Percentiles rank a stretch among this genome's conserved stretches.
Conservation (phyloP, 2,113 vertebrate genomes). For the Pseudonaja textilis region DNA sequence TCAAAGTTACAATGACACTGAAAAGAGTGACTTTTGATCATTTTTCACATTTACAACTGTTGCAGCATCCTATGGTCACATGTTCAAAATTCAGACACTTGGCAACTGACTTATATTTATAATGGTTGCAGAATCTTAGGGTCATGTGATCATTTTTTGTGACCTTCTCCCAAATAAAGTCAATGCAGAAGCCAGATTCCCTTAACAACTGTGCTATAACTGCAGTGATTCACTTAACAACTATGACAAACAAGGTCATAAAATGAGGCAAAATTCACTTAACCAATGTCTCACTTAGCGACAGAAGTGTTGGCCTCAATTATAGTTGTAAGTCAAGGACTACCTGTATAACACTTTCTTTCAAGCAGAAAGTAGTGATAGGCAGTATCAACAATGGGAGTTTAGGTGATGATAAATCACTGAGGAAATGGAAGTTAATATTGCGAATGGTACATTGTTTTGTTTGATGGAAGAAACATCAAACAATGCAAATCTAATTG, state of each 20-base stretch:
- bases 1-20: not conserved
- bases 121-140: not conserved
- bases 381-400: conserved; percentile 44
- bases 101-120: too few species aligned
- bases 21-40: not conserved
- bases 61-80: not conserved
- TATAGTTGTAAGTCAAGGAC: not conserved
- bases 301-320: not conserved
- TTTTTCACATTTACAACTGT: not conserved
- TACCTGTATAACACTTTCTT: conserved; percentile 31
- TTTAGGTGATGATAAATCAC: conserved; percentile 44
- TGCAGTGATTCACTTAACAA: too few species aligned
- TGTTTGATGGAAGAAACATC: not conserved
- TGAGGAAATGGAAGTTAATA: conserved; percentile 30
- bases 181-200: too few species aligned
- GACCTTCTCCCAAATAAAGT: too few species aligned
- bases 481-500: conserved; percentile 30
- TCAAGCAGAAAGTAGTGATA: conserved; percentile 25
- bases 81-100: too few species aligned
- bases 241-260: too few species aligned
- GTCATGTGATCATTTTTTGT: not conserved
- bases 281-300: not conserved
- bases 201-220: too few species aligned
- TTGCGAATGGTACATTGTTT: conserved; percentile 1
- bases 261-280: not conserved